Percentiles rank a stretch among this genome's conserved stretches.
phyloP scores from a whole-genome alignment of 2,113 vertebrate genomes.

The Strix aluco region DNA sequence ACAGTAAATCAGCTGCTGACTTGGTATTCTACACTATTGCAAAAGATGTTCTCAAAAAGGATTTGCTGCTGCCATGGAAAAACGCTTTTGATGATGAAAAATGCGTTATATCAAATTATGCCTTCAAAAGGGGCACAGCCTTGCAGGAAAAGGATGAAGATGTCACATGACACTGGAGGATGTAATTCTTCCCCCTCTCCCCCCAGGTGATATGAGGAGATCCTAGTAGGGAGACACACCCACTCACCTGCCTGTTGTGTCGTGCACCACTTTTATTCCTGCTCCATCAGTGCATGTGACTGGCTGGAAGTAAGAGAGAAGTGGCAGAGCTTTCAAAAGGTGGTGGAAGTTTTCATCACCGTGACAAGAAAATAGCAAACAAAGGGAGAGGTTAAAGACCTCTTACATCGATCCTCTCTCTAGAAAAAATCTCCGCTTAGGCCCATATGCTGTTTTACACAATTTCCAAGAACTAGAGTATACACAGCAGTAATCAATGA shows the following conservation, averaged over 20 bases:
- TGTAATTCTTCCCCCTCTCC: neutral
- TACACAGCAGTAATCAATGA: neutral
- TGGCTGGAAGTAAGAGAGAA: neutral
- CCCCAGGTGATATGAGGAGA: neutral
- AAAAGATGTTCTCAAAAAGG: neutral
- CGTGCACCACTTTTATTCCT: neutral
- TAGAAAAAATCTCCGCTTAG: neutral
- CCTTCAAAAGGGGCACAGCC: neutral
- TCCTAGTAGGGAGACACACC: neutral
- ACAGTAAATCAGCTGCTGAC: neutral
- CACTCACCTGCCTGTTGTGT: neutral
- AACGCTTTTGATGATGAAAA: neutral
- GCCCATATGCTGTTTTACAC: neutral
- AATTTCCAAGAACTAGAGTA: neutral
- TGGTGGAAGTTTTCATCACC: neutral
- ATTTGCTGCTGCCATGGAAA: neutral
- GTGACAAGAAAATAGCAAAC: neutral
- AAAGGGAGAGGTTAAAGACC: neutral
- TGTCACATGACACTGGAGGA: rapidly evolving
- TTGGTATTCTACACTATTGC: neutral
- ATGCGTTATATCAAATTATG: neutral
- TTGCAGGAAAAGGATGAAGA: neutral
- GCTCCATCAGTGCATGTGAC: rapidly evolving
- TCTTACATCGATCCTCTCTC: neutral
- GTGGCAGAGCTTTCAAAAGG: neutral